Evolutionary conservation across 2,888 invertebrate genomes (phyloP), one percentile per base, ranked within the genome.

Genomic region (Melikaiella ostensackeni): DNA sequence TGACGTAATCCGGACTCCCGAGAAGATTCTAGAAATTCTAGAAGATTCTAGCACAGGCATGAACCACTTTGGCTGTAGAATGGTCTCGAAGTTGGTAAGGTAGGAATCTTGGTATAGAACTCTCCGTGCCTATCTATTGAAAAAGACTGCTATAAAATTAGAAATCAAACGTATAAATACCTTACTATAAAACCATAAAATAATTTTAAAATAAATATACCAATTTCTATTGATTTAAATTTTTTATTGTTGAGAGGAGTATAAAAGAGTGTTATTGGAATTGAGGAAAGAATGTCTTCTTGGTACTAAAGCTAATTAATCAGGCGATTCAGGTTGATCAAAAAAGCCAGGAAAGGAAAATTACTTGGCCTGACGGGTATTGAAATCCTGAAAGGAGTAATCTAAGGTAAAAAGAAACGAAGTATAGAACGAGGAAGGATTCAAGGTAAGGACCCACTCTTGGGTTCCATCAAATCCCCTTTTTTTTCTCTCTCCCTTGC

Each of bases 351-450:
- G 30, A 50, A 70, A 70, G 70, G 46, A 55, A 70, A 70, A 70
- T 70, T 70, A 33, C 70, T 70, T 55, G 11, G 30, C 30, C 70
- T 70, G 70, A 50, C 30, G 70, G 70, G 50, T 50, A 70, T 70
- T 70, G 70, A 70, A 55, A 46, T 70, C 46, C 50, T 70, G 50
- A 70, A 70, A 70, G 70, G n/a, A 70, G 70, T 70, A 70, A 70
- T 70, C 70, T 50, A 6, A n/a, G 70, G 50, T 55, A 50, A 70
- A 70, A 70, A 64, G 38, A 64, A 38, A 21, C 24, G 59, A 46
- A 27, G 7, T 64, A 21, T 42, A 70, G 50, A 50, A 30, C 11
- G 21, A 70, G 33, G 50, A 70, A 70, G 70, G n/a, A 70, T 70
- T 70, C 46, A 55, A 70, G 46, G 50, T 30, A 70, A 70, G 50